These are phyloP conservation scores for Drosophila tsacasi DNA, from an alignment of 1,140 invertebrate species.

Conservation along the genomic window DNA sequence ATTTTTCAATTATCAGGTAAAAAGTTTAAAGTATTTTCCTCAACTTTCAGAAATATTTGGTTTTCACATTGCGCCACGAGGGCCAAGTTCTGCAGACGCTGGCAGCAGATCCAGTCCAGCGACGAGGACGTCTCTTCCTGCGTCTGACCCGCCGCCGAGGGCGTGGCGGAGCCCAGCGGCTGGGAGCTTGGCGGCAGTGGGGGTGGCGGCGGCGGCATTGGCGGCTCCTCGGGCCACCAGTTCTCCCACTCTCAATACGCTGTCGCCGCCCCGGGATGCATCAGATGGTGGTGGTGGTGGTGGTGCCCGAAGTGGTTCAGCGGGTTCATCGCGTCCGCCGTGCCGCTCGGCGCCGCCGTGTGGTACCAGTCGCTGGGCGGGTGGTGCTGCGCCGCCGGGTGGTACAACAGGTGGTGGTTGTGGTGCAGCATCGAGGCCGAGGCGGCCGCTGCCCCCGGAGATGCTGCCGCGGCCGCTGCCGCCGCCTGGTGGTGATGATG, in stretches of 20 bases:
- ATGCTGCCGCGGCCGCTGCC: conserved; percentile 56
- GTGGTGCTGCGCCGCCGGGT: conserved; percentile 84
- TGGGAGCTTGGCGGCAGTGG: conserved; percentile 21
- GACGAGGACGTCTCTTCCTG: conserved; percentile 52
- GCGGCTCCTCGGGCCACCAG: conserved; percentile 74
- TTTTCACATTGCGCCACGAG: conserved; percentile 81
- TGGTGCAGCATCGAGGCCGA: conserved; percentile 79
- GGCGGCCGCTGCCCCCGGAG: conserved; percentile 59
- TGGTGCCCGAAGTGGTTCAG: conserved; percentile 86
- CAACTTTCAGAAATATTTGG: conserved; percentile 84
- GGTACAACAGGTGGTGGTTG: conserved; percentile 84
- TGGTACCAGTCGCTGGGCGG: conserved; percentile 82
- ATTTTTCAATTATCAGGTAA: conserved; percentile 83
- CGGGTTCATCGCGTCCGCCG: conserved; percentile 88
- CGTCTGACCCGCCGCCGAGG: conserved; percentile 30
- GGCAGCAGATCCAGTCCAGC: conserved; percentile 75
- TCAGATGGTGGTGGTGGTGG: conserved; percentile 85
- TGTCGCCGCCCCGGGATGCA: conserved; percentile 86
- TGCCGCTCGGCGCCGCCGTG: conserved; percentile 86
- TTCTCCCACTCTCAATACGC: conserved; percentile 86
- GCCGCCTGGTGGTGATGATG: conserved; percentile 72
- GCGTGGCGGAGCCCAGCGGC: conserved; percentile 18
- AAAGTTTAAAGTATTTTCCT: conserved; percentile 81
- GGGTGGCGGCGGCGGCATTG: conserved; percentile 32
- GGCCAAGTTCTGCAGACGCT: conserved; percentile 77